Evolutionary conservation across 1,140 invertebrate species (phyloP).

Genomic region (Trachymyrmex cornetzi): DNA sequence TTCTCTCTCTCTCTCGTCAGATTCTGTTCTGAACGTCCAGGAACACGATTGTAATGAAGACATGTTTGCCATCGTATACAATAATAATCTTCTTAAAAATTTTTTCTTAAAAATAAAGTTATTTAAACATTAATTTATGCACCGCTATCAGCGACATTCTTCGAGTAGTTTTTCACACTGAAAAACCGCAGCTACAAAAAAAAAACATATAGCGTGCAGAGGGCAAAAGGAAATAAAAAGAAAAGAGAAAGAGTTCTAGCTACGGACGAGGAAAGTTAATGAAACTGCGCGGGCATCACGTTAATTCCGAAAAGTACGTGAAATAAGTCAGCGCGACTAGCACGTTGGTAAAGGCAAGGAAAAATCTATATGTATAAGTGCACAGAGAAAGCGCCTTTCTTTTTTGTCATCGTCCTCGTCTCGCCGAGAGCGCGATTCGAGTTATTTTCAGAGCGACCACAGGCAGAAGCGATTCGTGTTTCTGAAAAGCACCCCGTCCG

Average conservation of each 20-base stretch:
- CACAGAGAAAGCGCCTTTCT: conserved; percentile 34
- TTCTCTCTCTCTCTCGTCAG: not conserved
- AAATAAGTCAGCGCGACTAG: conserved; percentile 63
- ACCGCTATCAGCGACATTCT: conserved; percentile 41
- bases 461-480: conserved; percentile 27
- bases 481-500: conserved; percentile 52
- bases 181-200: conserved; percentile 29
- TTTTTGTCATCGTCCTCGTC: conserved; percentile 15
- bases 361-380: not conserved
- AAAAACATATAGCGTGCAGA: not conserved
- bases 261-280: conserved; percentile 11
- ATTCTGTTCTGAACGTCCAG: not conserved
- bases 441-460: conserved; percentile 50
- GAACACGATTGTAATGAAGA: conserved; percentile 40
- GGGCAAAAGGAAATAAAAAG: not conserved
- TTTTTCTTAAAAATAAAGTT: conserved; percentile 54
- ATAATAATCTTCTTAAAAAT: conserved; percentile 55
- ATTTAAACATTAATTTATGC: conserved; percentile 70
- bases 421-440: not conserved
- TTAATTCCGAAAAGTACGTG: conserved; percentile 73
- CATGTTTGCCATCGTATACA: conserved; percentile 52
- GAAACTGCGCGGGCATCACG: conserved; percentile 47
- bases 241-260: not conserved
- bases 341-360: conserved; percentile 3
- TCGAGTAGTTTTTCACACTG: conserved; percentile 39